Base-by-base conservation (phyloP, 2,888 invertebrate species). In the Phyllotreta striolata region DNA sequence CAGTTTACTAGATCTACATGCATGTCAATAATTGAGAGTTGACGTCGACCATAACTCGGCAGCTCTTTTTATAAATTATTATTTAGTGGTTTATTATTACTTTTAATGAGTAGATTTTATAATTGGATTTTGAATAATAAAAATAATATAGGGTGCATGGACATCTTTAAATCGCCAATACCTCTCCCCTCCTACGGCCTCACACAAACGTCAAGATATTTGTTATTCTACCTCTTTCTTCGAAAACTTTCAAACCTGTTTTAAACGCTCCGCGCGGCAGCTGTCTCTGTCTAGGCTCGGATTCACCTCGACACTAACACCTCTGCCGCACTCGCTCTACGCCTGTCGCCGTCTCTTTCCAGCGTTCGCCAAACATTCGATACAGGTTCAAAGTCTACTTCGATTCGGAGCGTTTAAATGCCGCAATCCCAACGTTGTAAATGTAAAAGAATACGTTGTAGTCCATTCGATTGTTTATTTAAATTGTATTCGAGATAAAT, bases 191-290 rank as follows among this genome's bases (percentile, higher is more conserved):
- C 59, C 46, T 63, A 24, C 24, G 24, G 10, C 62, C 68, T 40
- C 66, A 52, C 63, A 64, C 63, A 66, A 64, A 66, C 67, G 67
- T 68, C 68, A 68, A 68, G 71, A 74, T 75, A 72, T 76, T 78
- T 76, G 73, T 76, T 76, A 73, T 76, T 76, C 76, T 75, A 75
- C 76, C 76, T 76, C 70, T 76, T 79, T 78, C 78, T 77, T 72
- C 74, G 77, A 78, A 79, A 79, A 79, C 79, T 80, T 79, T 80
- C 80, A 80, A 81, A 81, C 81, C 80, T 80, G 81, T 81, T 80
- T 76, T 24, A 24, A 24, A 61, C 61, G 61, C 64, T 57, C 46
- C 60, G 24, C 39, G 55, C 43, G 67, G 71, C 74, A 72, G 71
- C 78, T 69, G 75, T 81, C 80, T 78, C 74, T 78, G 77, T 81